Conservation (phyloP, 2,797 vertebrate species). For the Carcharodon carcharias region DNA sequence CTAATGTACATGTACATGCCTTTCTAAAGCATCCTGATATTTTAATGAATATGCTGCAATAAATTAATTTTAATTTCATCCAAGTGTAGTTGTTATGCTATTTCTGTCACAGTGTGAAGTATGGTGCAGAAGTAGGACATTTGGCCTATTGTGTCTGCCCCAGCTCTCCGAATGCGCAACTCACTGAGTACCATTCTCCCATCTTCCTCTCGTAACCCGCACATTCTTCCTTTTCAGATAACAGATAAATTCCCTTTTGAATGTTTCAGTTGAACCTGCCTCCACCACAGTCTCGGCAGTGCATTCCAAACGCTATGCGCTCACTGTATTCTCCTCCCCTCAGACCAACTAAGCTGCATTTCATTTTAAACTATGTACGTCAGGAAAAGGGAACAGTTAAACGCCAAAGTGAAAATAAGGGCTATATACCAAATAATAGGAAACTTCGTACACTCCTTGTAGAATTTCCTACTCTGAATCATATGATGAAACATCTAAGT, state of each 20-base stretch:
- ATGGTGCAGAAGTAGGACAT: too few species aligned
- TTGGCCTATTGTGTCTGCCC: too few species aligned
- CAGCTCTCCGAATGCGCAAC: too few species aligned
- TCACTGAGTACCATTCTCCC: too few species aligned
- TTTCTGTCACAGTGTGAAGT: neutral
- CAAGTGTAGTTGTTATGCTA: neutral
- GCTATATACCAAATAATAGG: neutral
- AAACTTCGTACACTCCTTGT: neutral
- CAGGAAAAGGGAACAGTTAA: neutral
- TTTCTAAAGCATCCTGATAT: neutral
- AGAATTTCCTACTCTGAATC: neutral
- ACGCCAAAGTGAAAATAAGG: neutral
- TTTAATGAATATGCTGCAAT: neutral
- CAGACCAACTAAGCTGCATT: neutral
- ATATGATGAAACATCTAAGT: neutral
- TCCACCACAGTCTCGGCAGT: too few species aligned
- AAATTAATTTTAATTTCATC: constrained; percentile 5
- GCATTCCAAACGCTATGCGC: too few species aligned
- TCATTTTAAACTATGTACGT: neutral
- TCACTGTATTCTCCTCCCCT: neutral
- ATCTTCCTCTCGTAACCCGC: too few species aligned
- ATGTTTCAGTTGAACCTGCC: too few species aligned
- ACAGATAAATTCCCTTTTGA: too few species aligned
- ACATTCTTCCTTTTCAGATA: too few species aligned
- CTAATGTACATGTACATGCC: neutral